phyloP scores from a whole-genome alignment of 2,888 invertebrate species.

The Steinernema scapterisci region DNA sequence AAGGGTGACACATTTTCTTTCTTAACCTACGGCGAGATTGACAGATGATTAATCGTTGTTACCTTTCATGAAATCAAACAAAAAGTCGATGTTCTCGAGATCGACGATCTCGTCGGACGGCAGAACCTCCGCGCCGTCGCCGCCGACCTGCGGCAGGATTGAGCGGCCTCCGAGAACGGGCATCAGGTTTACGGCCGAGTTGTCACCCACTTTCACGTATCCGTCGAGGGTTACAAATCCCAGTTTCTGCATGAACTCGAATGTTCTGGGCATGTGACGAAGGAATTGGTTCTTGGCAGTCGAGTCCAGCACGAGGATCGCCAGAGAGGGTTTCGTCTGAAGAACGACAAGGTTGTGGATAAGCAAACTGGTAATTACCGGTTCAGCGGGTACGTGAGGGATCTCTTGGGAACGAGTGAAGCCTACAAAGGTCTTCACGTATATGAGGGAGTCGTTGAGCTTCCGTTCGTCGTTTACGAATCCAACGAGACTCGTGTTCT shows the following conservation, averaged over 20 bases:
- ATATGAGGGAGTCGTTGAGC: slow-evolving; percentile 36
- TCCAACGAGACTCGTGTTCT: slow-evolving; percentile 33
- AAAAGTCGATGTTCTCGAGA: slow-evolving; percentile 51
- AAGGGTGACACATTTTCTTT: slow-evolving; percentile 48
- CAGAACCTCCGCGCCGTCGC: slow-evolving; percentile 48
- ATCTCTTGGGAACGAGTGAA: slow-evolving; percentile 36
- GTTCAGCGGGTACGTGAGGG: background rate
- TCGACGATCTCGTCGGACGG: slow-evolving; percentile 44
- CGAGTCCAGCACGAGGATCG: slow-evolving; percentile 45
- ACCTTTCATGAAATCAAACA: slow-evolving; percentile 60
- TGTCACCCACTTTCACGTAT: slow-evolving; percentile 90
- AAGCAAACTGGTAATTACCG: background rate
- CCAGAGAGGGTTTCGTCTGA: slow-evolving; percentile 36
- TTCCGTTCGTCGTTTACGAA: slow-evolving; percentile 32
- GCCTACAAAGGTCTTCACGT: slow-evolving; percentile 40
- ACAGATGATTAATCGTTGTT: slow-evolving; percentile 35
- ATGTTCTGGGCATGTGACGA: slow-evolving; percentile 68
- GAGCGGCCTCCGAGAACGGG: slow-evolving; percentile 72
- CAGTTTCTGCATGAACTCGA: slow-evolving; percentile 74
- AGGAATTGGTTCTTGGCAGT: slow-evolving; percentile 56
- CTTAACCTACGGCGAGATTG: slow-evolving; percentile 26
- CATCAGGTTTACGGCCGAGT: slow-evolving; percentile 87
- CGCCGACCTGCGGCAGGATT: slow-evolving; percentile 39
- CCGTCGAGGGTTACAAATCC: slow-evolving; percentile 81
- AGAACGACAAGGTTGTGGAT: no score